Evolutionary conservation across 2,888 invertebrate genomes (phyloP).

Genomic region (Drosophila infuscata): DNA sequence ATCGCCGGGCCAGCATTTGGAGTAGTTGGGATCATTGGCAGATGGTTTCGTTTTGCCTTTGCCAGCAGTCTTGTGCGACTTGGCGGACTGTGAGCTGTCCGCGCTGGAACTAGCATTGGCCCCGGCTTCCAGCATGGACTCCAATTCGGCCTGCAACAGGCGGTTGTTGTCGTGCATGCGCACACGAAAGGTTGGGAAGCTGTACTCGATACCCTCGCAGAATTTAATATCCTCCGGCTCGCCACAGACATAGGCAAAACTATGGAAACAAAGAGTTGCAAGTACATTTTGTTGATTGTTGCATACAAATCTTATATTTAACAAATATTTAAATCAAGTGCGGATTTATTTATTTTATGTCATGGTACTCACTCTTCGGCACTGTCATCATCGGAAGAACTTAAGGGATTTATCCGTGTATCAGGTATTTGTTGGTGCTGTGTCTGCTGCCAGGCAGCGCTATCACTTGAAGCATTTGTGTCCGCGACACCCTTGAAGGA

Average conservation of each 20-base stretch:
- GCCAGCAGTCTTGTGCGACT: constrained; percentile 35
- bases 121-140: constrained; percentile 61
- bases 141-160: constrained; percentile 70
- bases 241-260: constrained; percentile 79
- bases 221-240: constrained; percentile 76
- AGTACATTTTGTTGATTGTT: not conserved
- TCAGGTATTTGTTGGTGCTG: constrained; percentile 30
- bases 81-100: not conserved
- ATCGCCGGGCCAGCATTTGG: constrained; percentile 93
- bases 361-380: constrained; percentile 50
- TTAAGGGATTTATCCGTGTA: constrained; percentile 14
- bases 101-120: constrained; percentile 7
- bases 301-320: not conserved
- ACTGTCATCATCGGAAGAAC: constrained; percentile 56
- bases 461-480: constrained; percentile 16
- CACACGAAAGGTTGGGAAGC: constrained; percentile 84
- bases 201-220: constrained; percentile 83
- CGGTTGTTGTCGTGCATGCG: constrained; percentile 81
- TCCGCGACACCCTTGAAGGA: constrained; percentile 41
- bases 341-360: rapidly evolving
- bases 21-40: constrained; percentile 85
- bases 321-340: not conserved
- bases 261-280: constrained; percentile 17
- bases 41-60: constrained; percentile 54
- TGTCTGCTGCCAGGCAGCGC: constrained; percentile 40